Evolutionary conservation across 2,113 vertebrate species (phyloP).

Genomic region (Sturnira hondurensis): DNA sequence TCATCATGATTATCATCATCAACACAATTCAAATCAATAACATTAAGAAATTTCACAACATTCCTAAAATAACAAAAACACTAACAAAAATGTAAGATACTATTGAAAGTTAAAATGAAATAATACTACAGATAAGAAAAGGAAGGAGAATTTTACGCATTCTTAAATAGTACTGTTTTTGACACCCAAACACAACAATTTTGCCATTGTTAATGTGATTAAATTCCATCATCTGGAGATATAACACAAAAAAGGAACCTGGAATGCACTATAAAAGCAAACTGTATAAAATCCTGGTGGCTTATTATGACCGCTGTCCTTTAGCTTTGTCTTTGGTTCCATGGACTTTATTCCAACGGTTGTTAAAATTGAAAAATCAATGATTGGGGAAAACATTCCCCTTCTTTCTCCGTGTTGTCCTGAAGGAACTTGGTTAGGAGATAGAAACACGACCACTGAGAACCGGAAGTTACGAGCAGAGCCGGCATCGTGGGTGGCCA

Average conservation of each 20-base stretch:
- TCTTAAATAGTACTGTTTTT: background rate
- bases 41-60: background rate
- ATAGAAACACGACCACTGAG: background rate
- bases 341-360: background rate
- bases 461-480: background rate
- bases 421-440: background rate
- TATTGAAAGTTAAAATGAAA: background rate
- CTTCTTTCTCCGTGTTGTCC: background rate
- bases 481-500: background rate
- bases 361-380: background rate
- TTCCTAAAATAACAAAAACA: background rate
- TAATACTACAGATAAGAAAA: background rate
- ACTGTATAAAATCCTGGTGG: background rate
- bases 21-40: slow-evolving; percentile 33
- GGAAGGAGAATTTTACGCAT: background rate
- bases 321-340: background rate
- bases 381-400: background rate
- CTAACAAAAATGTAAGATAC: background rate
- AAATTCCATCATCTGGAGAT: background rate
- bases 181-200: background rate
- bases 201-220: background rate
- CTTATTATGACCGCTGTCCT: background rate
- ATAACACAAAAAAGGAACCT: background rate
- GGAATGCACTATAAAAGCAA: background rate
- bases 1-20: background rate